phyloP scores from a whole-genome alignment of 1,140 invertebrate genomes.

The Calliopsis andreniformis region DNA sequence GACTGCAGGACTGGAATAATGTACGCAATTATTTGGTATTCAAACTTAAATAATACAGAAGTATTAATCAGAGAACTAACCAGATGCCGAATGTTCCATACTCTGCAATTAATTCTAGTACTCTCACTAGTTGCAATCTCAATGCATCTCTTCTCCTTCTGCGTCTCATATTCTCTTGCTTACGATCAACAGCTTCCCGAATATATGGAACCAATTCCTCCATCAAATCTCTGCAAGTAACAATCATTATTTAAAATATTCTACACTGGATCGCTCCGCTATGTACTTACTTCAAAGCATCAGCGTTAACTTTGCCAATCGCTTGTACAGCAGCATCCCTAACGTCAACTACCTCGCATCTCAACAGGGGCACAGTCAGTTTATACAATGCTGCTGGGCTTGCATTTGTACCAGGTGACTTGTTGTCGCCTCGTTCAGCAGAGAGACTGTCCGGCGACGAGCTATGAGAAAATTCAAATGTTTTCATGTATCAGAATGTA shows the following conservation, averaged over 20 bases:
- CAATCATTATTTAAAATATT: not conserved
- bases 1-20: slow-evolving; percentile 86
- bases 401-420: slow-evolving; percentile 83
- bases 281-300: slow-evolving; percentile 92
- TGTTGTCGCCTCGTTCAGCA: slow-evolving; percentile 88
- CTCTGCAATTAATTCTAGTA: slow-evolving; percentile 95
- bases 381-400: slow-evolving; percentile 94
- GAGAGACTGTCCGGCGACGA: slow-evolving; percentile 93
- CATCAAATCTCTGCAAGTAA: slow-evolving; percentile 91
- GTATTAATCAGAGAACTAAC: slow-evolving; percentile 78
- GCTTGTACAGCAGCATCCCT: slow-evolving; percentile 96
- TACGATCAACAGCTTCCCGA: slow-evolving; percentile 97
- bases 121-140: slow-evolving; percentile 93
- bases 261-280: not conserved
- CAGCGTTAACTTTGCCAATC: slow-evolving; percentile 95
- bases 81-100: slow-evolving; percentile 95
- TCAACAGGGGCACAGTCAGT: slow-evolving; percentile 92
- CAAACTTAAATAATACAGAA: not conserved
- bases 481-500: not conserved
- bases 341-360: slow-evolving; percentile 96
- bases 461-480: slow-evolving; percentile 77
- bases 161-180: slow-evolving; percentile 97
- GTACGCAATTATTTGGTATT: not conserved
- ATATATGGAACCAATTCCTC: slow-evolving; percentile 96
- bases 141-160: slow-evolving; percentile 94